A percentile compares a stretch with the other conserved stretches of the same genome.
phyloP scores from a whole-genome alignment of 2,888 invertebrate species.

The Linyphia triangularis region DNA sequence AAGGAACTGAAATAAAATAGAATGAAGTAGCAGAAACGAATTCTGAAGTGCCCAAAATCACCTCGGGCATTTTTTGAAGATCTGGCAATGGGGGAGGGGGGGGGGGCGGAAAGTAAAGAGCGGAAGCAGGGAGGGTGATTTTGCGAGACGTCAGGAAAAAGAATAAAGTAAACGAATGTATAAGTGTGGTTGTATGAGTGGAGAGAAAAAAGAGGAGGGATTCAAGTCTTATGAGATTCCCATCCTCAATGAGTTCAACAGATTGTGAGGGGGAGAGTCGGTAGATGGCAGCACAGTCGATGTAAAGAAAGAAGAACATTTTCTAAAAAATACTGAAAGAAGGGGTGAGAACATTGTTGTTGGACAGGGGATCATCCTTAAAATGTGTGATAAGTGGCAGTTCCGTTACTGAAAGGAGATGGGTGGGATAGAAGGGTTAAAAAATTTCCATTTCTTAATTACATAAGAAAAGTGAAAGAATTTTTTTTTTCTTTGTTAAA shows the following conservation, averaged over 20 bases:
- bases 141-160: conserved; percentile 5
- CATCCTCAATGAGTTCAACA: conserved; percentile 13
- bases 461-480: no score
- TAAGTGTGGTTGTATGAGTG: conserved; percentile 31
- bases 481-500: no score
- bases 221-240: conserved; percentile 16
- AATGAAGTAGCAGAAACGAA: conserved; percentile 39
- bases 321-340: not conserved
- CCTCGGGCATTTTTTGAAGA: conserved; percentile 34
- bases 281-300: not conserved
- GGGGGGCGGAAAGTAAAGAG: conserved; percentile 3
- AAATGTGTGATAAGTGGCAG: not conserved
- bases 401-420: no score
- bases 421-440: no score
- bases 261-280: conserved; percentile 10
- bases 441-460: no score
- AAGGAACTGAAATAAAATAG: not conserved
- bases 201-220: not conserved
- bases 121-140: not conserved
- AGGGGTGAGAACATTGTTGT: not conserved
- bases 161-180: conserved; percentile 34
- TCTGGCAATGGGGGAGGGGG: not conserved
- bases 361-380: not conserved
- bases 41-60: conserved; percentile 33
- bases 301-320: not conserved